Evolutionary conservation across 2,888 invertebrate genomes (phyloP).

Genomic region (Aplocera efformata): DNA sequence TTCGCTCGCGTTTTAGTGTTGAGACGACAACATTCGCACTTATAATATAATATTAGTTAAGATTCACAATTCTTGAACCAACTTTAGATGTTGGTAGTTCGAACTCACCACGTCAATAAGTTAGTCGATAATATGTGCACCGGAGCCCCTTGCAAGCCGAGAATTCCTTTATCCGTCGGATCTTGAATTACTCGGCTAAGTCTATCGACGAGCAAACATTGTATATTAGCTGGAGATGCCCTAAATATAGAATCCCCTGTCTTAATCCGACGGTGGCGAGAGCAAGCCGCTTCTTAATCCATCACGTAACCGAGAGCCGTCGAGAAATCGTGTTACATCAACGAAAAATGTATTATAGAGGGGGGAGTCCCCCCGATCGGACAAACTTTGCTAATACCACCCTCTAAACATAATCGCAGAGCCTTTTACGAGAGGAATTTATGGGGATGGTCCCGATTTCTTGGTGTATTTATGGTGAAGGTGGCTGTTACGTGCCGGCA

Average conservation of each 20-base stretch:
- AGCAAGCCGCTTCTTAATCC: conserved; percentile 77
- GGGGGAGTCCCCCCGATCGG: conserved; percentile 67
- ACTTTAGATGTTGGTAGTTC: too few relatives aligned
- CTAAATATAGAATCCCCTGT: conserved; percentile 69
- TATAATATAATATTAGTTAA: too few relatives aligned
- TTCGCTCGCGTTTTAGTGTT: too few relatives aligned
- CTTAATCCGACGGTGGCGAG: conserved; percentile 73
- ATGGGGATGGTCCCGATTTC: conserved; percentile 79
- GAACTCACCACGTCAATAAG: too few relatives aligned
- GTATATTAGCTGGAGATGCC: conserved; percentile 71
- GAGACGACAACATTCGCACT: too few relatives aligned
- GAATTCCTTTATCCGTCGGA: conserved; percentile 39
- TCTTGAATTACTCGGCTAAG: conserved; percentile 55
- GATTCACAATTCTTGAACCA: conserved; percentile 3
- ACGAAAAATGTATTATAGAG: conserved; percentile 81
- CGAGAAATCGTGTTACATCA: conserved; percentile 82
- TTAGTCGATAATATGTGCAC: too few relatives aligned
- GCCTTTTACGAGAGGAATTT: conserved; percentile 81
- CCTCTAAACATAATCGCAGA: conserved; percentile 79
- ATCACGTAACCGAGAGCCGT: conserved; percentile 80
- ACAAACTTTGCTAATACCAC: conserved; percentile 81
- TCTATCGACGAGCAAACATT: conserved; percentile 72
- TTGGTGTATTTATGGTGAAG: conserved; percentile 75
- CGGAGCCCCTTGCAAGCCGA: conserved; percentile 23
- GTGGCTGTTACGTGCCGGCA: conserved; percentile 69